Percentiles rank a stretch among this genome's conserved stretches.
phyloP scores from a whole-genome alignment of 2,888 invertebrate species.

The Rhagium mordax region DNA sequence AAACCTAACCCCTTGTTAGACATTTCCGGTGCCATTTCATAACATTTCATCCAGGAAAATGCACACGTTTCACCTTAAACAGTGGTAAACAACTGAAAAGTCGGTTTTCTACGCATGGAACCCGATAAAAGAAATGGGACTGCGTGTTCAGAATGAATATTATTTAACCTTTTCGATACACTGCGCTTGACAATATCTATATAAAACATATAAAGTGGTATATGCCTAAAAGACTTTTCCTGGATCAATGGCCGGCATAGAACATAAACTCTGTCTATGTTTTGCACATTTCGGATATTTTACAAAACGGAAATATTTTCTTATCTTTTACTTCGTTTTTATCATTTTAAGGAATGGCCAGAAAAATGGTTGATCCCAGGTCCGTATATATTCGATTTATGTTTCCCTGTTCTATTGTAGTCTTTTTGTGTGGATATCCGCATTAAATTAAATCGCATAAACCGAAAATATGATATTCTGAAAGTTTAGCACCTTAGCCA shows the following conservation, averaged over 20 bases:
- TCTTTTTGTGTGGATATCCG: background rate
- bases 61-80: constrained; percentile 53
- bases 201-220: constrained; percentile 57
- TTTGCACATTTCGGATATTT: constrained; percentile 50
- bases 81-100: constrained; percentile 59
- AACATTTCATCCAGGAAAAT: constrained; percentile 51
- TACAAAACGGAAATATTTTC: constrained; percentile 28
- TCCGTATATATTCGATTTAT: background rate
- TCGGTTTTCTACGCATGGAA: constrained; percentile 57
- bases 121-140: constrained; percentile 59
- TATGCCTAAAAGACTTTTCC: constrained; percentile 49
- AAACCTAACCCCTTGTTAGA: constrained; percentile 43
- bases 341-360: constrained; percentile 11
- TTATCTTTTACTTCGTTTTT: constrained; percentile 16
- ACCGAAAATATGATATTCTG: background rate
- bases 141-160: constrained; percentile 59
- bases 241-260: constrained; percentile 52
- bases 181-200: constrained; percentile 56
- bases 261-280: constrained; percentile 52
- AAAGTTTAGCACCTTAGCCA: background rate
- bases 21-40: constrained; percentile 52
- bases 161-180: constrained; percentile 55
- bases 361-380: background rate
- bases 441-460: constrained; percentile 5
- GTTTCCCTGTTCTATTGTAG: background rate